Conservation (phyloP, 2,888 invertebrate genomes). For the Erannis defoliaria region DNA sequence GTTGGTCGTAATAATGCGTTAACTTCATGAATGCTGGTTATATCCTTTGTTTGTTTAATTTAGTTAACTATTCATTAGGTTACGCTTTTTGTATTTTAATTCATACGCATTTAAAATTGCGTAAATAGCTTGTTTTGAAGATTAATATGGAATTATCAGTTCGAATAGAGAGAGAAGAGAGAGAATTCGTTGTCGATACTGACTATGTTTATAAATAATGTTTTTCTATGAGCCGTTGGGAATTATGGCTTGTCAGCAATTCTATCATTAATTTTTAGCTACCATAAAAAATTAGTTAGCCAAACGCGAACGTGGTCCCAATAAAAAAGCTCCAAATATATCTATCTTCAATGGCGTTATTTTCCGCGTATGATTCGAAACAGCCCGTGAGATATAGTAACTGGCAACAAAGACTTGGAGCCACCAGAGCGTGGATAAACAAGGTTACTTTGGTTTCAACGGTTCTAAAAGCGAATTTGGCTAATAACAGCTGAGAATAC, state of each 20-base stretch:
- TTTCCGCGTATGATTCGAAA: slow-evolving; percentile 18
- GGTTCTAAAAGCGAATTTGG: slow-evolving; percentile 48
- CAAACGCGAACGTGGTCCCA: no score
- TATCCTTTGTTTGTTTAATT: slow-evolving; percentile 18
- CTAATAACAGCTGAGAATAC: slow-evolving; percentile 52
- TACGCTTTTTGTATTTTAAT: slow-evolving; percentile 7
- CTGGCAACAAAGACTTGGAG: slow-evolving; percentile 57
- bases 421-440: slow-evolving; percentile 64
- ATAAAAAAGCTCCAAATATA: not conserved
- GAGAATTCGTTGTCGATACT: no score
- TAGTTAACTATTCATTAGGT: slow-evolving; percentile 16
- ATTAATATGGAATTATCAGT: no score
- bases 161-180: no score
- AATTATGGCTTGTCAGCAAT: no score
- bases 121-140: not conserved
- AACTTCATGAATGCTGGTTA: slow-evolving; percentile 9
- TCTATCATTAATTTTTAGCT: no score
- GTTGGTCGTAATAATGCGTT: slow-evolving; percentile 7
- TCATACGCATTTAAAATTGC: not conserved
- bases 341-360: slow-evolving; percentile 4
- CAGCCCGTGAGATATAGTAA: slow-evolving; percentile 40
- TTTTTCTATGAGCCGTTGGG: no score
- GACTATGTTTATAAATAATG: no score
- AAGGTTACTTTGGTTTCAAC: slow-evolving; percentile 71
- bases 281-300: no score